Evolutionary conservation across 2,113 vertebrate species (phyloP), one percentile per base, ranked within the genome.

Genomic region (Lynx canadensis): DNA sequence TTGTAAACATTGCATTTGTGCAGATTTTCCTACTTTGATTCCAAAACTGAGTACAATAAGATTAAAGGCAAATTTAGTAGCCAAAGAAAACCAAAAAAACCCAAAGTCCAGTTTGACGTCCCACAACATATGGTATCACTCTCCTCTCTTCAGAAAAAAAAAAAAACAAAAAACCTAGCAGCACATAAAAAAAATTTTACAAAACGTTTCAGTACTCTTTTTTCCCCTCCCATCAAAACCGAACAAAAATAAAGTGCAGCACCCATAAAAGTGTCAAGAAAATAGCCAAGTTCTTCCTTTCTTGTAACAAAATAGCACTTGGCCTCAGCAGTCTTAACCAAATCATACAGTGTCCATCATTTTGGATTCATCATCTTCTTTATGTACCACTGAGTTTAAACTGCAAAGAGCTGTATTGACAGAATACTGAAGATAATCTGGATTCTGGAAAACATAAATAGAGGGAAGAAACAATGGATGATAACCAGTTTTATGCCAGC

Each of bases 261-360:
- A 99, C 99, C 99, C 99, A 99, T 99, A 99, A 99, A 99, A 99
- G 98, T 99, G 98, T 99, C 98, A 98, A 99, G 98, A 99, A 99
- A 98, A 99, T 98, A 98, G 98, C 98, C 97, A 98, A 97, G 97
- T 99, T 98, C 98, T 98, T 98, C 98, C 95, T 98, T 98, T 98
- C 98, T 98, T 97, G 96, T 98, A 98, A 98, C 98, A 98, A 98
- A 98, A 96, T 85, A 98, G 83, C 86, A 98, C 98, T 98, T 98
- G 98, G 98, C 98, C 94, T 98, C 97, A 98, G 97, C 97, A 98
- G 98, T 98, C 98, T 98, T 96, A 96, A 79, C 79, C 97, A 93
- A 96, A 97, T 98, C 99, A 99, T 95, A 99, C 99, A 89, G 99
- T 99, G 98, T 99, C 99, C 99, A 99, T 99, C 99, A 99, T 99